These are phyloP conservation scores for Apamea monoglypha DNA, from an alignment of 2,888 invertebrate species.

Conservation along the genomic window DNA sequence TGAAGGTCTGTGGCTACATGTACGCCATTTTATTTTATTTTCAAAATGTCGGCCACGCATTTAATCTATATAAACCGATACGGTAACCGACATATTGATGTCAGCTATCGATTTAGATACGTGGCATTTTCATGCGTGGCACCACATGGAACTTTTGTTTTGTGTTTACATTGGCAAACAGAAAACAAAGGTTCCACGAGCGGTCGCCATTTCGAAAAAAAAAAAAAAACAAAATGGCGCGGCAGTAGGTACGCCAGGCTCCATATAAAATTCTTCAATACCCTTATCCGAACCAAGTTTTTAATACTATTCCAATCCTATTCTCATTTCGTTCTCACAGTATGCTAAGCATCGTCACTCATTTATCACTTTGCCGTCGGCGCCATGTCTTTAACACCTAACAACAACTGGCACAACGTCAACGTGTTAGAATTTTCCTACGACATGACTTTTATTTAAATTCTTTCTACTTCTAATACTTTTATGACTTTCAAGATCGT, in stretches of 20 bases:
- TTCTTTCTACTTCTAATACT: not conserved
- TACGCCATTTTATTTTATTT: too few relatives aligned
- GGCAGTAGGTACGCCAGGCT: not conserved
- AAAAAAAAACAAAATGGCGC: not conserved
- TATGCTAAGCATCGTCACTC: constrained; percentile 16
- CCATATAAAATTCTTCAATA: not conserved
- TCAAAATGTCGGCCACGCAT: too few relatives aligned
- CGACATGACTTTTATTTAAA: not conserved
- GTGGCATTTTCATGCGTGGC: too few relatives aligned
- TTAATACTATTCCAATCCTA: not conserved
- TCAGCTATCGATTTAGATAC: too few relatives aligned
- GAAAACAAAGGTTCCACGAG: too few relatives aligned
- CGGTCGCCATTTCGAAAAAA: not conserved
- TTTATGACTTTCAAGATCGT: not conserved
- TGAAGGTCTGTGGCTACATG: too few relatives aligned
- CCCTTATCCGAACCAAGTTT: not conserved
- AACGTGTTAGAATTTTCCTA: not conserved
- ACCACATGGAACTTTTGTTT: too few relatives aligned
- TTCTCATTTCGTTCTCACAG: constrained; percentile 20
- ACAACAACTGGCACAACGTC: constrained; percentile 17
- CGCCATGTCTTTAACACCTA: constrained; percentile 14
- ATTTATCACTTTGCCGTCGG: constrained; percentile 24
- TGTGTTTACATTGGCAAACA: too few relatives aligned
- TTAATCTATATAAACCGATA: not conserved
- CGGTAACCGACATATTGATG: too few relatives aligned